Evolutionary conservation across 2,797 vertebrate species (phyloP).

Genomic region (Phrynocephalus guinanensis): DNA sequence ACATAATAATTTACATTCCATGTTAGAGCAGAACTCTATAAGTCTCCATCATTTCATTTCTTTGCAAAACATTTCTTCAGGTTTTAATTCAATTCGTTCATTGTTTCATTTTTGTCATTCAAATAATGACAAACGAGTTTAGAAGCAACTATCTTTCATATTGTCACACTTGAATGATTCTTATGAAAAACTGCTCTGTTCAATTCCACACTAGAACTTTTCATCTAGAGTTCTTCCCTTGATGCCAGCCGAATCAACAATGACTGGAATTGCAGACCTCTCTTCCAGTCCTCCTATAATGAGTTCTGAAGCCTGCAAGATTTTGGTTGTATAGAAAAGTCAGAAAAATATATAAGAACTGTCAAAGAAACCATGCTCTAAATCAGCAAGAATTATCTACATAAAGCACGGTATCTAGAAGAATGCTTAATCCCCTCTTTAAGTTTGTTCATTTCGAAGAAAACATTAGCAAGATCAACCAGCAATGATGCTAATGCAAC

Average conservation of each 20-base stretch:
- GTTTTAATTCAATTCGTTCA: background rate
- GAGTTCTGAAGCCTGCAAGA: background rate
- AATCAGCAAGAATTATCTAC: background rate
- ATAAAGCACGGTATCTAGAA: background rate
- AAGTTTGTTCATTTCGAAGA: background rate
- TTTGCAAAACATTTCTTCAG: background rate
- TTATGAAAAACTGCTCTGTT: background rate
- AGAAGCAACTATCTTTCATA: background rate
- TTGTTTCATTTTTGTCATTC: too few species aligned
- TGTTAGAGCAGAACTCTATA: background rate
- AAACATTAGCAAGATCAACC: background rate
- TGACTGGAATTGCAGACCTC: background rate
- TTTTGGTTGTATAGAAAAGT: background rate
- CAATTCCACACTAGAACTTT: background rate
- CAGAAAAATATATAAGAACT: background rate
- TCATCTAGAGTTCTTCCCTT: background rate
- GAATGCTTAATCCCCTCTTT: background rate
- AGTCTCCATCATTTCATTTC: background rate
- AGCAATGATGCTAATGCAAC: background rate
- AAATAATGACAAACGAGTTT: background rate
- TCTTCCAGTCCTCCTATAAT: background rate
- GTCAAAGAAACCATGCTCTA: background rate
- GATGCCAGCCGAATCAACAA: background rate
- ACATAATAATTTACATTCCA: background rate
- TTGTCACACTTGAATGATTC: background rate